Percentiles rank a stretch among this genome's conserved stretches.
Conservation (phyloP, 2,888 invertebrate genomes). For the Mayetiola destructor region DNA sequence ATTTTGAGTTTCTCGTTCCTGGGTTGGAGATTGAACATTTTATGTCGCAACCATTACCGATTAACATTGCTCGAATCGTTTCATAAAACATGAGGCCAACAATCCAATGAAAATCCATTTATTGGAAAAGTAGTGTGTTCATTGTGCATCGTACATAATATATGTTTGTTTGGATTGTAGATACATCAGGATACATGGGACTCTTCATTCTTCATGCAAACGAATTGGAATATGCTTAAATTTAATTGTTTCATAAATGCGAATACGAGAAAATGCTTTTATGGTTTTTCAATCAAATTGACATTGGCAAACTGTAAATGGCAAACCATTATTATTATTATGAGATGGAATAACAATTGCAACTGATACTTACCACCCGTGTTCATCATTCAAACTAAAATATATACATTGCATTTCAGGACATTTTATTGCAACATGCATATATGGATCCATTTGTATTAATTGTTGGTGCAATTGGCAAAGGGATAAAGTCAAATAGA, state of each 20-base stretch:
- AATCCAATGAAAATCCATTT: no score
- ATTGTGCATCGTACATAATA: no score
- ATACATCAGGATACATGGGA: no score
- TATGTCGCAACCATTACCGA: no score
- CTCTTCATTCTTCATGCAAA: background rate
- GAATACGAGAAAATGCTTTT: slow-evolving; percentile 12
- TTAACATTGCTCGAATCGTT: no score
- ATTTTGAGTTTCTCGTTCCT: no score
- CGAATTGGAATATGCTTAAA: slow-evolving; percentile 8
- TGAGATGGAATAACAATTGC: background rate
- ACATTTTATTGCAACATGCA: background rate
- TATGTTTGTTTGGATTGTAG: no score
- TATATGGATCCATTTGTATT: background rate
- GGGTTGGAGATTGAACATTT: no score
- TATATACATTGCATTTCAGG: background rate
- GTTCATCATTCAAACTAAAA: no score
- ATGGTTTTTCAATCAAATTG: slow-evolving; percentile 12
- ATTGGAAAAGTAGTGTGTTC: no score
- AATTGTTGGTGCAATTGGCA: background rate
- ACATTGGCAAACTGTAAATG: slow-evolving; percentile 1
- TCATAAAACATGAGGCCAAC: no score
- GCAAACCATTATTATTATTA: background rate
- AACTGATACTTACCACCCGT: no score
- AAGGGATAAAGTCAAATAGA: background rate
- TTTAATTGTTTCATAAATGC: slow-evolving; percentile 10